phyloP scores from a whole-genome alignment of 1,140 invertebrate genomes.

The Tetramorium parvispinum region DNA sequence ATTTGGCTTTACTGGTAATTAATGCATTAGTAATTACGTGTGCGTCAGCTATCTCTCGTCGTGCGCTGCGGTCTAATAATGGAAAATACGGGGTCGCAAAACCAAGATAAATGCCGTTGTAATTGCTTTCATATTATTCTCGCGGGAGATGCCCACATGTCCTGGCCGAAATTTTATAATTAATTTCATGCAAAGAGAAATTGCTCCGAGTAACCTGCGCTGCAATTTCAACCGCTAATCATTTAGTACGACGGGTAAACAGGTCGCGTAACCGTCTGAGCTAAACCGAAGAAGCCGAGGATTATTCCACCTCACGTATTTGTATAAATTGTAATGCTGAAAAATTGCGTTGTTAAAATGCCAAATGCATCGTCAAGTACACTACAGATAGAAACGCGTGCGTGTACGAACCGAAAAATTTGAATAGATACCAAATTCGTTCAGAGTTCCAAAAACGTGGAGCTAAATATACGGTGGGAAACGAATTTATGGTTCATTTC shows the following conservation, averaged over 20 bases:
- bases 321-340: not conserved
- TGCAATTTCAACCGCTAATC: slow-evolving; percentile 27
- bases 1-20: slow-evolving; percentile 26
- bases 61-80: slow-evolving; percentile 6
- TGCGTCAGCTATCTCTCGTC: slow-evolving; percentile 29
- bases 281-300: not conserved
- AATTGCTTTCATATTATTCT: slow-evolving; percentile 49
- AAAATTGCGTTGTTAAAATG: slow-evolving; percentile 38
- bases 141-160: not conserved
- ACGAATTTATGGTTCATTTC: slow-evolving; percentile 8
- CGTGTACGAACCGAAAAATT: slow-evolving; percentile 9
- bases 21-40: slow-evolving; percentile 32
- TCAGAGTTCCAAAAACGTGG: not conserved
- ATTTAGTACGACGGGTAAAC: not conserved
- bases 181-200: slow-evolving; percentile 19
- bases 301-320: not conserved
- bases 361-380: not conserved
- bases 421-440: slow-evolving; percentile 18
- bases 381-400: not conserved
- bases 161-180: slow-evolving; percentile 28
- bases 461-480: not conserved
- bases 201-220: not conserved
- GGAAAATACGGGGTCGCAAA: slow-evolving; percentile 30
- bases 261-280: not conserved
- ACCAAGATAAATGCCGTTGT: slow-evolving; percentile 43